These are phyloP conservation scores for Pelecanoides urinatrix DNA, from an alignment of 2,113 vertebrate species.

Conservation along the genomic window DNA sequence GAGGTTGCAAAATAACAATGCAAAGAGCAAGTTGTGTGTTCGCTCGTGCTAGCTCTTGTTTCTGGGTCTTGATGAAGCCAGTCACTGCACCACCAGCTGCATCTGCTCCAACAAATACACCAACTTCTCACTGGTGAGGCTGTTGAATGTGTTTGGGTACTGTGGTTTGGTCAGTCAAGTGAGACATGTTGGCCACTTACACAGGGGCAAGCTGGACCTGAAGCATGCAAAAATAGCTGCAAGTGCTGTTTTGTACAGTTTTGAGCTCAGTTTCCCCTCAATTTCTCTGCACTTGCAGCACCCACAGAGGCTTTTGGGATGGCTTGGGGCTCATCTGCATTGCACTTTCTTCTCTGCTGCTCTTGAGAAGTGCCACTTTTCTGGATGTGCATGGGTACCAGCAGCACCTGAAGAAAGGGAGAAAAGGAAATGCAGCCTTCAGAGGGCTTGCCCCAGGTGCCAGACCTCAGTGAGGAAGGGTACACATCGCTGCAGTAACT, in stretches of 20 bases:
- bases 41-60: fast-evolving
- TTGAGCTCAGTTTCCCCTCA: not conserved
- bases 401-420: not conserved
- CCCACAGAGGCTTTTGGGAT: not conserved
- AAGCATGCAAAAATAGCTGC: not conserved
- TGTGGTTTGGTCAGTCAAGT: not conserved
- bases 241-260: not conserved
- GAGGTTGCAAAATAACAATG: not conserved
- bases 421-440: not conserved
- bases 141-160: not conserved
- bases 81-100: not conserved
- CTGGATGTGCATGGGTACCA: not conserved
- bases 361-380: not conserved
- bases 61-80: not conserved
- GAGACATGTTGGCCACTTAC: not conserved
- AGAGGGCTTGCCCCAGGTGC: not conserved
- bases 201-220: not conserved
- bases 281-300: not conserved
- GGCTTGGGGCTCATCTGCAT: not conserved
- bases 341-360: not conserved
- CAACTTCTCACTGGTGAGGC: fast-evolving
- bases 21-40: not conserved
- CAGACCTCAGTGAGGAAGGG: not conserved
- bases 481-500: not conserved
- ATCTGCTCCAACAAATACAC: not conserved